Conservation (phyloP, 2,888 invertebrate species). For the Mesoligia furuncula region DNA sequence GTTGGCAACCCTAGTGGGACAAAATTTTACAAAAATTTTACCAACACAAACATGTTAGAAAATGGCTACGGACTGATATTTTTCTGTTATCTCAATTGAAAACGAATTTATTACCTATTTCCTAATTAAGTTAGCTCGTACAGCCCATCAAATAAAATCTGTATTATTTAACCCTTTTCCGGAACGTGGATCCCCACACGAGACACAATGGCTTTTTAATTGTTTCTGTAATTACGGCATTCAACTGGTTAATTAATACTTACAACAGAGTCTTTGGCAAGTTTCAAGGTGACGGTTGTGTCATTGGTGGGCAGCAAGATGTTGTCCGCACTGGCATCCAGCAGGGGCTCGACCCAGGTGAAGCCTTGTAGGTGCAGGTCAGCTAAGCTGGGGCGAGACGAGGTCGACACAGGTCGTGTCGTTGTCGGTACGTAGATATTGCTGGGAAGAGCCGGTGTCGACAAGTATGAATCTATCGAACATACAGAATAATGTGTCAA, state of each 20-base stretch:
- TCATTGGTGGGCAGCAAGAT: constrained; percentile 74
- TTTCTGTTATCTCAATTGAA: neutral
- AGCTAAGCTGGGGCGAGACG: constrained; percentile 44
- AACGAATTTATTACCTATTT: neutral
- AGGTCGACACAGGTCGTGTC: accelerated
- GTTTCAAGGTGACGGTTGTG: constrained; percentile 73
- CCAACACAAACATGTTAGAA: neutral
- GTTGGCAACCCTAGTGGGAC: neutral
- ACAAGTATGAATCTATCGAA: constrained; percentile 4
- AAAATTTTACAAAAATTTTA: neutral
- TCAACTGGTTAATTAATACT: constrained; percentile 46
- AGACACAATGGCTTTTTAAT: neutral
- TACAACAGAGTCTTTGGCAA: constrained; percentile 73
- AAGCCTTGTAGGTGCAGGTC: constrained; percentile 75
- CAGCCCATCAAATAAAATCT: neutral
- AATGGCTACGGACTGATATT: neutral
- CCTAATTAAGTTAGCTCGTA: neutral
- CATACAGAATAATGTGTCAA: neutral
- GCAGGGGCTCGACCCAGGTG: constrained; percentile 74
- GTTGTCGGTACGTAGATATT: too few relatives aligned
- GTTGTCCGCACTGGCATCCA: constrained; percentile 69
- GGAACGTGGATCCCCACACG: too few relatives aligned
- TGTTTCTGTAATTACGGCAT: neutral
- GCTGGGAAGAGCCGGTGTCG: neutral
- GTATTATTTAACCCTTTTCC: neutral